phyloP scores from a whole-genome alignment of 2,888 invertebrate species.

The Drosophila ezoana region DNA sequence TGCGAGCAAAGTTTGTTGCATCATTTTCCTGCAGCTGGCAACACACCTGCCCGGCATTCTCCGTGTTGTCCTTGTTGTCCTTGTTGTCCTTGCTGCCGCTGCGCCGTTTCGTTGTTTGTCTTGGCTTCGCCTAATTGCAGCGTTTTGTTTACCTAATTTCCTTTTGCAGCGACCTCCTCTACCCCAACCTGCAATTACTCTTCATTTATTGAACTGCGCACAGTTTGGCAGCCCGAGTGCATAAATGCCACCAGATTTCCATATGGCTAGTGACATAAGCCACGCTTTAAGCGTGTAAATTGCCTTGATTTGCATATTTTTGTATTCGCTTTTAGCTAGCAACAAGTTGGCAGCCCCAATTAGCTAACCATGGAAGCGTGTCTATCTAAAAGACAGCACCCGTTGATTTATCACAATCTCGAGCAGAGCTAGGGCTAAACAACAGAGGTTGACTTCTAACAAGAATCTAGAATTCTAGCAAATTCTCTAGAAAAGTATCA shows the following conservation, averaged over 20 bases:
- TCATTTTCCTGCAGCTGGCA: conserved; percentile 44
- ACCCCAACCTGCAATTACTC: conserved; percentile 33
- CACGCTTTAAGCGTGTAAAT: conserved; percentile 21
- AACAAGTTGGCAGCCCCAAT: conserved; percentile 22
- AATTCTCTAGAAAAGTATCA: too few species aligned
- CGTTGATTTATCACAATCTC: too few species aligned
- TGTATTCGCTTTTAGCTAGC: neutral
- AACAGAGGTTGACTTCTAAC: too few species aligned
- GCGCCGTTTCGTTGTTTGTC: neutral
- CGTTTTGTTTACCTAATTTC: conserved; percentile 37
- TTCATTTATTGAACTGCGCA: conserved; percentile 38
- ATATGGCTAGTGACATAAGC: conserved; percentile 4
- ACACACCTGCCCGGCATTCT: neutral
- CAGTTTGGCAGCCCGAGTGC: conserved; percentile 19
- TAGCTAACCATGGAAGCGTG: neutral
- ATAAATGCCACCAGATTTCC: neutral
- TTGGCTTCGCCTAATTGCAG: conserved; percentile 65
- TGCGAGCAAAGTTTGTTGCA: conserved; percentile 56
- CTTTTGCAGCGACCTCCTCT: conserved; percentile 1
- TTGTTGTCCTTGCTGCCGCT: conserved; percentile 5
- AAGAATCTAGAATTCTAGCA: too few species aligned
- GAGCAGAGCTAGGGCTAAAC: too few species aligned
- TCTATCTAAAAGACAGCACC: neutral
- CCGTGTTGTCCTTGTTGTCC: conserved; percentile 19
- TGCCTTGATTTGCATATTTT: conserved; percentile 20